These are phyloP conservation scores for Microhierax caerulescens DNA, from an alignment of 2,797 vertebrate species.

Conservation along the genomic window DNA sequence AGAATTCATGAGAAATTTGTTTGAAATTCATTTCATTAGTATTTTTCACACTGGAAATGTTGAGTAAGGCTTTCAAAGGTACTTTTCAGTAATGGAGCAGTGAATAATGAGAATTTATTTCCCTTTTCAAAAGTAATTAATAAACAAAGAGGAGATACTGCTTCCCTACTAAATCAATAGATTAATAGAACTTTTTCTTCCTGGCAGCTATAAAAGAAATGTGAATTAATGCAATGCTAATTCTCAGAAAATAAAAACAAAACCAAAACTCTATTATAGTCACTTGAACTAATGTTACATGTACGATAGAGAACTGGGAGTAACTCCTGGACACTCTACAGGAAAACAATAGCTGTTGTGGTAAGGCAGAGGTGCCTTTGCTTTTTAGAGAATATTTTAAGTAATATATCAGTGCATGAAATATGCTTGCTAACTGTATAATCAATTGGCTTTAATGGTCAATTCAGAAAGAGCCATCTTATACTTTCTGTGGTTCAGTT, in stretches of 20 bases:
- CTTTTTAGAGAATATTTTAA: not conserved
- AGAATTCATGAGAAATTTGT: not conserved
- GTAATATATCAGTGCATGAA: not conserved
- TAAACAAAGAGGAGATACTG: not conserved
- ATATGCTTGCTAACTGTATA: not conserved
- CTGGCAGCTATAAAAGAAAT: not conserved
- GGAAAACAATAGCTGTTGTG: not conserved
- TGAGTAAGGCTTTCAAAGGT: not conserved
- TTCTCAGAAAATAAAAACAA: not conserved
- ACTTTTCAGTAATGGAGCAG: not conserved
- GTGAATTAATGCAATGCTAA: not conserved
- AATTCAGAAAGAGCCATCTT: not conserved
- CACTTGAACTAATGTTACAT: not conserved
- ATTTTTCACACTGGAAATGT: not conserved
- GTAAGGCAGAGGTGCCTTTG: not conserved
- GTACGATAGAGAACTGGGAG: not conserved
- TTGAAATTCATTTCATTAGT: not conserved
- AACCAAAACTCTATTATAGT: not conserved
- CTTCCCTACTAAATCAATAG: not conserved
- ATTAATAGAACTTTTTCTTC: not conserved
- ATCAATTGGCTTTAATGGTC: not conserved
- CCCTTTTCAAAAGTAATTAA: not conserved
- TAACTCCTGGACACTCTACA: not conserved
- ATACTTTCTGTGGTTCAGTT: not conserved
- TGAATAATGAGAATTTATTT: not conserved